Base-by-base conservation (phyloP, 2,888 invertebrate genomes). In the Pollenia amentaria region DNA sequence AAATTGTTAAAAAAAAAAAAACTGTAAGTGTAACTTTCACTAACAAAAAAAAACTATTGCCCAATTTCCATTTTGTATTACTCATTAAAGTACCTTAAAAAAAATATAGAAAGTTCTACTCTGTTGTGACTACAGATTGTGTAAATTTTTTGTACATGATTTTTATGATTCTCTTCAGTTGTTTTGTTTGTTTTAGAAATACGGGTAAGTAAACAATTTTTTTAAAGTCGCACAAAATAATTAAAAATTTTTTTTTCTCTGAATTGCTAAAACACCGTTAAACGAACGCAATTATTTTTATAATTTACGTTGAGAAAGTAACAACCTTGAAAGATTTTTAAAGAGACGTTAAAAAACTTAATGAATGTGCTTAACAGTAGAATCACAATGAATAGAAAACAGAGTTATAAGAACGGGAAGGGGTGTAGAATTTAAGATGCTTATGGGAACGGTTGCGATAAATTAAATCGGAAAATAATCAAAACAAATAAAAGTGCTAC, bases 271-370 rank as follows among this genome's bases (percentile, higher is more conserved):
- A 48, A 72, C 14, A 21, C 60, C 60, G 62, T 62, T 62, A 18
- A 51, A 75, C 38, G 46, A 40, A 60, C 16, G n/a, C 18, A 53
- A 53, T 55, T 70, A 53, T 40, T 53, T 12, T 29, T 64, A 42
- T 12, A 64, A 64, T 44, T 42, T 42, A 53, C 42, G 44, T 55
- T 42, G 72, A 57, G 72, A 72, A 72, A 72, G 72, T 57, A 38
- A 48, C 40, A 72, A 55, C 70, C 70, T 70, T 70, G 53, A 55
- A 70, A 3, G 29, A 6, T 4, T 4, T 6, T 29, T 0, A 6
- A 29, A 29, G 29, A 29, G 29, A 29, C 29, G 29, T 29, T 29
- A 1, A 6, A 6, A 4, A 29, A 29, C 29, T 29, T 29, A 29
- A 29, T 29, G 6, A 29, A 0, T 29, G 29, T 29, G 29, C 29